Base-by-base conservation (phyloP, 2,888 invertebrate genomes). In the Lydus trimaculatus region DNA sequence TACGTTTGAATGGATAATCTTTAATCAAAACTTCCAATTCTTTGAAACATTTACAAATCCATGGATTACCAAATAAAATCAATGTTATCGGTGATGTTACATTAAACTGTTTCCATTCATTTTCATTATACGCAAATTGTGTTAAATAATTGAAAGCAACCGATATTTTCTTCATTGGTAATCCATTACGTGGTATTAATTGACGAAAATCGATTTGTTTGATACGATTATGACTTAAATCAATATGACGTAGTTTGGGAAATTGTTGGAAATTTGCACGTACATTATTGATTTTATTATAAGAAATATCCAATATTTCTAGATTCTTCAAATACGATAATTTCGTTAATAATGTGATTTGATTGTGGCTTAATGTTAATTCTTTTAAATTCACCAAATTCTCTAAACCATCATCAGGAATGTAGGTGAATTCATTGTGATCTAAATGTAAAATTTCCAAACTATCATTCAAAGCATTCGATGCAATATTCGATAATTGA, bases 1-100 rank as follows among this genome's bases (percentile, higher is more conserved):
- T 60, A 20, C 48, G 62, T 7, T 33, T 52, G 23, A 63, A 63
- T 15, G 59, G 59, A 31, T 28, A 13, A n/a, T 33, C n/a, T 8
- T 31, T 15, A 20, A 67, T 31, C 7, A 60, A 23, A 0, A 15
- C 11, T 15, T 59, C 28, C 31, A 67, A 9, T 31, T 66, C n/a
- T 1, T 56, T 15, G n/a, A 63, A 48, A 59, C 67, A 67, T 52
- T 67, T n/a, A 28, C 67, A 67, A 15, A 63, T 67, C 67, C 67
- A 67, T 4, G 67, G 67, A 60, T 67, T 67, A 20, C 67, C 67
- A 25, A 60, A 67, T 20, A 63, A 43, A 13, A 61, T 63, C 13
- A 67, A 2, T 2, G 63, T 67, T 17, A 64, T 48, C 15, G 67
- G 60, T 64, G 63, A 33, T 23, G 25, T 25, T 6, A 25, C 25